phyloP scores from a whole-genome alignment of 2,888 invertebrate species.

The Mycogona germanica region DNA sequence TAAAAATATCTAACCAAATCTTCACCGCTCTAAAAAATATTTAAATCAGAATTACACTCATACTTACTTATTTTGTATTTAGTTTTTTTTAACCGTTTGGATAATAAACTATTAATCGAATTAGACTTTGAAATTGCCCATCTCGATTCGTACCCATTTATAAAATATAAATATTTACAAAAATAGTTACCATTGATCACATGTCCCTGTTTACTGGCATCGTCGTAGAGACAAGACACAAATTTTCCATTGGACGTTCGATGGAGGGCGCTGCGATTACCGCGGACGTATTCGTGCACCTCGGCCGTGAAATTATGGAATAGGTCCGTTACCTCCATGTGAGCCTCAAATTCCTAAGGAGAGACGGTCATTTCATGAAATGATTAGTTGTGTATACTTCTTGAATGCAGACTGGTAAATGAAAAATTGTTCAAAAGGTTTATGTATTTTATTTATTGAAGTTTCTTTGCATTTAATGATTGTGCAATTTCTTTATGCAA shows the following conservation, averaged over 20 bases:
- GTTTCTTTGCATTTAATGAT: too few relatives aligned
- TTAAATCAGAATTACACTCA: too few relatives aligned
- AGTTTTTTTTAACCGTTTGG: too few relatives aligned
- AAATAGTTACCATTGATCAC: slow-evolving; percentile 8
- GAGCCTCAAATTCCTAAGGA: slow-evolving; percentile 17
- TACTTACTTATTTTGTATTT: too few relatives aligned
- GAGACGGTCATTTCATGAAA: too few relatives aligned
- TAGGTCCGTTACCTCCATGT: slow-evolving; percentile 16
- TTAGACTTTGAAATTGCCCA: too few relatives aligned
- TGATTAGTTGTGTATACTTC: not conserved
- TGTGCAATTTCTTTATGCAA: too few relatives aligned
- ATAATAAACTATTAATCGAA: too few relatives aligned
- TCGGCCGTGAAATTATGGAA: slow-evolving; percentile 12
- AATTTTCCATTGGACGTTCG: slow-evolving; percentile 6
- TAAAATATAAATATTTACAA: not conserved
- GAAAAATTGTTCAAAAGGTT: not conserved
- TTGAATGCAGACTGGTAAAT: not conserved
- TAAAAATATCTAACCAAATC: not conserved
- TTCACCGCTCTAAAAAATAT: too few relatives aligned
- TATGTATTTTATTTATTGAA: too few relatives aligned
- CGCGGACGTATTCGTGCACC: slow-evolving; percentile 10
- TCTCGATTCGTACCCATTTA: not conserved
- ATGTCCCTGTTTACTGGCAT: slow-evolving; percentile 5
- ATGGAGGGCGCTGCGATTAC: slow-evolving; percentile 6
- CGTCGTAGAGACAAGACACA: slow-evolving; percentile 3